Conservation (phyloP, 2,113 vertebrate species). For the Pelobates fuscus region DNA sequence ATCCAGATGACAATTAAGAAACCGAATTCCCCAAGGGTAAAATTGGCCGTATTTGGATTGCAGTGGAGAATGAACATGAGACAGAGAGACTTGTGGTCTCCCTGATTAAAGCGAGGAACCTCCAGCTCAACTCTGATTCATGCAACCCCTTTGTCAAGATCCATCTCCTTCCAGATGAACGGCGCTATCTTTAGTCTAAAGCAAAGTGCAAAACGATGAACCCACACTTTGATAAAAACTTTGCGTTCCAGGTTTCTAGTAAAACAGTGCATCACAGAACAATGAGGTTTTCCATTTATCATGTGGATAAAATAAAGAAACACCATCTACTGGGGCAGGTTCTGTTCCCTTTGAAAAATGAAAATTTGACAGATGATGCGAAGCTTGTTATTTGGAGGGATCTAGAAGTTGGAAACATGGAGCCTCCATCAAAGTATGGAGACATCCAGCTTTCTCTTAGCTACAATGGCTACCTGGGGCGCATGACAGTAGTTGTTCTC, state of each 20-base stretch:
- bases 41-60: conserved; percentile 84
- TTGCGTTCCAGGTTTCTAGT: conserved; percentile 88
- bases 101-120: conserved; percentile 76
- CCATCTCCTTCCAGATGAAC: conserved; percentile 81
- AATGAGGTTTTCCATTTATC: conserved; percentile 79
- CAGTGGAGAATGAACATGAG: conserved; percentile 76
- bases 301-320: conserved; percentile 74
- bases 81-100: conserved; percentile 79
- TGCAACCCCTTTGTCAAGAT: conserved; percentile 80
- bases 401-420: conserved; percentile 77
- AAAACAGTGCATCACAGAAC: conserved; percentile 71
- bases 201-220: conserved; percentile 72
- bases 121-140: conserved; percentile 71
- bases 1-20: conserved; percentile 69
- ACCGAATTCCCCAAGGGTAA: conserved; percentile 73
- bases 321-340: conserved; percentile 80
- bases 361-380: conserved; percentile 65
- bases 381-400: conserved; percentile 78
- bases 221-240: conserved; percentile 80
- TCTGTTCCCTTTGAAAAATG: conserved; percentile 76
- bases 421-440: conserved; percentile 80
- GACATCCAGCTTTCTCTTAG: conserved; percentile 86
- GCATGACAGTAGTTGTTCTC: conserved; percentile 80
- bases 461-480: conserved; percentile 78
- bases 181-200: conserved; percentile 79